Conservation (phyloP, 37 sponge, comb jelly and placozoan species). For the Spongia lamella region DNA sequence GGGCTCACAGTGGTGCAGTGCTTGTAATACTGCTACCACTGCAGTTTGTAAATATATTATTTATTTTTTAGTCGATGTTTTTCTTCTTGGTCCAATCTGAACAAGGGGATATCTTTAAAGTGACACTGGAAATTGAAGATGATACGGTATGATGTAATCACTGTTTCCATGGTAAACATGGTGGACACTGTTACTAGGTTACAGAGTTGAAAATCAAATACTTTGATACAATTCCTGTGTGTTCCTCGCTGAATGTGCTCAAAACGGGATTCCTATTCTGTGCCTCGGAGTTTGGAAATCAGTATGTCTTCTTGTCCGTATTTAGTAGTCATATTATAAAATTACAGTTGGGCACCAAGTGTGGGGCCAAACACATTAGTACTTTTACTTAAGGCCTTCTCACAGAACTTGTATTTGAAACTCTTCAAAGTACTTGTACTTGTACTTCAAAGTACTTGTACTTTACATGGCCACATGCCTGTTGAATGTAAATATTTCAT, state of each 20-base stretch:
- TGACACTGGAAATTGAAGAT: slow-evolving; percentile 84
- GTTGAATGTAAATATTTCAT: too few relatives aligned
- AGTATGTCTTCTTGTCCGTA: slow-evolving; percentile 53
- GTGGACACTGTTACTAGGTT: slow-evolving; percentile 54
- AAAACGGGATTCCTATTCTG: slow-evolving; percentile 95
- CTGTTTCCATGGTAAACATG: neutral
- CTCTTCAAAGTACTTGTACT: too few relatives aligned
- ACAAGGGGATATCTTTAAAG: slow-evolving; percentile 97
- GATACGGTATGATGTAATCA: slow-evolving; percentile 53
- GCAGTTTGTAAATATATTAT: neutral
- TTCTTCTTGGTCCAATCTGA: slow-evolving; percentile 95
- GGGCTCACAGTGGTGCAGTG: too few relatives aligned
- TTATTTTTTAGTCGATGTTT: slow-evolving; percentile 80
- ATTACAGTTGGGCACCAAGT: too few relatives aligned
- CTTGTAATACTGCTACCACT: too few relatives aligned
- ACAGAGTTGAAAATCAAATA: slow-evolving; percentile 90
- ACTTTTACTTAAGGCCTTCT: too few relatives aligned
- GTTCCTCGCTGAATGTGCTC: slow-evolving; percentile 82
- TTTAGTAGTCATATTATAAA: neutral
- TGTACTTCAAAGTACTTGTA: too few relatives aligned
- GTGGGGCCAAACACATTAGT: too few relatives aligned
- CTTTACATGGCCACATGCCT: too few relatives aligned
- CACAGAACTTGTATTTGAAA: too few relatives aligned
- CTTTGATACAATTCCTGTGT: slow-evolving; percentile 96
- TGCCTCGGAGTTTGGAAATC: slow-evolving; percentile 97